Conservation (phyloP, 2,113 vertebrate genomes). For the Channa maculata region DNA sequence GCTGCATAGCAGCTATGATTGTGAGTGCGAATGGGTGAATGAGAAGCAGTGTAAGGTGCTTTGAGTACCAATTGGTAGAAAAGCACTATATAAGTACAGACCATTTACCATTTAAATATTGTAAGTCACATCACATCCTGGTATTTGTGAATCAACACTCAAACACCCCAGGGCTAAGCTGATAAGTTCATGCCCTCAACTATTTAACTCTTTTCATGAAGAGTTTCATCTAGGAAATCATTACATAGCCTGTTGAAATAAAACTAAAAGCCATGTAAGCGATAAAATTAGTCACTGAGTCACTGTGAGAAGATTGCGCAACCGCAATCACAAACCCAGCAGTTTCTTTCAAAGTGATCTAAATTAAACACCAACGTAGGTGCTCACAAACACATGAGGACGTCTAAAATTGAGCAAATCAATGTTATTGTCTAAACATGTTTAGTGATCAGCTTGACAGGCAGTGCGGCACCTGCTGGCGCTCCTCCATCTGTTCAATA, state of each 20-base stretch:
- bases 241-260: slow-evolving; percentile 33
- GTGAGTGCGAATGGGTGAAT: no score
- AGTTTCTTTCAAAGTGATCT: slow-evolving; percentile 14
- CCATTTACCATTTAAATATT: no score
- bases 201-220: slow-evolving; percentile 17
- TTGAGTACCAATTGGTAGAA: no score
- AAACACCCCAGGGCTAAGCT: no score
- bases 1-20: no score
- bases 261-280: slow-evolving; percentile 20
- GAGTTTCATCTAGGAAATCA: slow-evolving; percentile 18
- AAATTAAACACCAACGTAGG: slow-evolving; percentile 32
- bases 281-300: slow-evolving; percentile 34
- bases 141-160: no score
- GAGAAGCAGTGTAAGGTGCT: no score
- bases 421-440: slow-evolving; percentile 58
- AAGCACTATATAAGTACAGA: no score
- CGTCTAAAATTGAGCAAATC: slow-evolving; percentile 54
- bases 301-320: slow-evolving; percentile 19
- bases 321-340: slow-evolving; percentile 41
- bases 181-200: neutral
- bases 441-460: slow-evolving; percentile 60
- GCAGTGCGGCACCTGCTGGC: slow-evolving; percentile 48
- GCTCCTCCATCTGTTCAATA: slow-evolving; percentile 61
- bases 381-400: slow-evolving; percentile 13
- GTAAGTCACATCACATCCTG: no score